Base-by-base conservation (phyloP, 2,113 vertebrate species). In the Chascanopsetta lugubris region DNA sequence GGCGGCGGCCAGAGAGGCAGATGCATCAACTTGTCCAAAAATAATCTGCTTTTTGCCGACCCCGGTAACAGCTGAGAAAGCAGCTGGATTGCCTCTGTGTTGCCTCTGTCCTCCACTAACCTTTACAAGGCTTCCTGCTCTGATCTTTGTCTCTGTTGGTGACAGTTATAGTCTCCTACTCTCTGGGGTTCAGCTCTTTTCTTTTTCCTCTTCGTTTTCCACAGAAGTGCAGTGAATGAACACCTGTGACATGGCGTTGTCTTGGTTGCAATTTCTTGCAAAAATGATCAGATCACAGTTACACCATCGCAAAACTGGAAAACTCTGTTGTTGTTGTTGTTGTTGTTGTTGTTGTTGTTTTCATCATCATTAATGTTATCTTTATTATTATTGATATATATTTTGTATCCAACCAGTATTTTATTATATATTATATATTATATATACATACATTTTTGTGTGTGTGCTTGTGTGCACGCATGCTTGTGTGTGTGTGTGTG, bases 71-170 rank as follows among this genome's bases (percentile, higher is more conserved):
- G 26, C 38, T 53, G 17, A 38, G 71, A 59, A 72, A 48, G 56
- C 61, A 63, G 40, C 68, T 62, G 34, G 59, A 62, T 59, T 66
- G 40, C 18, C 10, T 77, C 34, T 58, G 48, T 59, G 29, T 67
- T 57, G 36, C 25, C 20, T n/a, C 42, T 55, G 49, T 74, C 61
- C 60, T 71, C 70, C 30, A 45, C 17, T 61, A 57, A 71, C 74
- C 55, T 80, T 57, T 12, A 29, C 36, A 60, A 38, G 42, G 32
- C 18, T 34, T 46, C 45, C 27, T 75, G 66, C 72, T 32, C 12
- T 61, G 40, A 51, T 80, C 42, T 76, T 69, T 75, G 20, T 74
- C 50, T 77, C 75, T 72, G 66, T 61, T 74, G 69, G 45, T 45
- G 32, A 43, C 42, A 32, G 34, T 72, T 68, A 38, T 0, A 5